phyloP scores from a whole-genome alignment of 2,113 vertebrate species.

The Peromyscus californicus region DNA sequence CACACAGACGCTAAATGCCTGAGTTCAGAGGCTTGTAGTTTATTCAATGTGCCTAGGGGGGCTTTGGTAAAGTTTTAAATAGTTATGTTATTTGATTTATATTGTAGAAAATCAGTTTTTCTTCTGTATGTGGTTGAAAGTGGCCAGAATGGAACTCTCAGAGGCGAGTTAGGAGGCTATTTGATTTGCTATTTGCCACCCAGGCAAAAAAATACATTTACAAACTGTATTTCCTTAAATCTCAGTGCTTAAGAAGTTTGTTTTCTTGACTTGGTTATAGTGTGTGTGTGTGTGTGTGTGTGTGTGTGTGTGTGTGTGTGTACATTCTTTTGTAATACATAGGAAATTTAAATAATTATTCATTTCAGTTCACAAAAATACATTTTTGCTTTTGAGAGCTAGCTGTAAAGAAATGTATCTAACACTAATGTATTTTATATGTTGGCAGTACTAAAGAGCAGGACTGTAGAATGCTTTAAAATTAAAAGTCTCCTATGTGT shows the following conservation, averaged over 20 bases:
- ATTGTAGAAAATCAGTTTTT: slow-evolving; percentile 39
- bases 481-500: neutral
- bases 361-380: neutral
- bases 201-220: neutral
- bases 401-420: neutral
- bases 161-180: neutral
- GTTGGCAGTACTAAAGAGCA: neutral
- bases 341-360: neutral
- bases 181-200: neutral
- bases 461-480: slow-evolving; percentile 33
- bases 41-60: neutral
- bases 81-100: slow-evolving; percentile 49
- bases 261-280: neutral
- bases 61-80: neutral
- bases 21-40: neutral
- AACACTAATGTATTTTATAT: neutral
- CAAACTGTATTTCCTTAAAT: neutral
- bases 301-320: neutral
- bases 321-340: neutral
- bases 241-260: neutral
- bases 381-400: neutral
- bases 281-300: neutral
- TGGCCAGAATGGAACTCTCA: neutral
- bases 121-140: neutral
- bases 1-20: neutral